Evolutionary conservation across 2,113 vertebrate species (phyloP).

Genomic region (Sigmodon hispidus): DNA sequence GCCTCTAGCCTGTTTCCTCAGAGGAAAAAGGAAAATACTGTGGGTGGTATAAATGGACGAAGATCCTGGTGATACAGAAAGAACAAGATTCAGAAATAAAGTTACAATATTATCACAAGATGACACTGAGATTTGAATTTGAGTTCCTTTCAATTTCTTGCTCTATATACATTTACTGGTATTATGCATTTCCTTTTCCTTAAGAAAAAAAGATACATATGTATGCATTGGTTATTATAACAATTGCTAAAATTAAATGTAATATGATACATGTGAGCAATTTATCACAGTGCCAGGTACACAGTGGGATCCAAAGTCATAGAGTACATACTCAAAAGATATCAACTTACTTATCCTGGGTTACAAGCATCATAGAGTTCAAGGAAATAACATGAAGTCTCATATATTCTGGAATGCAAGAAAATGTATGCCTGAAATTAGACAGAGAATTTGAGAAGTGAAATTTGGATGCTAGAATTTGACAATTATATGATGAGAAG

Average conservation of each 20-base stretch:
- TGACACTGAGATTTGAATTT: not conserved
- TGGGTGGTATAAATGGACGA: not conserved
- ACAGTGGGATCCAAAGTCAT: not conserved
- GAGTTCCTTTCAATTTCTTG: not conserved
- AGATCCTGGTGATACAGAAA: not conserved
- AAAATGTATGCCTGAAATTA: fast-evolving
- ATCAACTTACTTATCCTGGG: too few species aligned
- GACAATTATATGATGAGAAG: not conserved
- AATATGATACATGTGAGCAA: not conserved
- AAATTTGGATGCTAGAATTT: too few species aligned
- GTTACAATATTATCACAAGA: not conserved
- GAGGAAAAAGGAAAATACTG: not conserved
- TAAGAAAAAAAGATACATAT: not conserved
- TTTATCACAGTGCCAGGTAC: not conserved
- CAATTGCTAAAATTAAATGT: not conserved
- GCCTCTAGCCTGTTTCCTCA: not conserved
- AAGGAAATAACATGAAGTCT: not conserved
- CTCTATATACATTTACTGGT: not conserved
- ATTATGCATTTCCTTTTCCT: not conserved
- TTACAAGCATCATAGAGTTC: not conserved
- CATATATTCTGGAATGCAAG: not conserved
- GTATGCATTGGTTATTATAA: not conserved
- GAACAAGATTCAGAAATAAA: not conserved
- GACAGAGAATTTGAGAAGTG: not conserved
- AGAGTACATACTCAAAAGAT: fast-evolving